A percentile compares a stretch with the other conserved stretches of the same genome.
These are phyloP conservation scores for Leptinotarsa texana DNA, from an alignment of 1,140 invertebrate species.

Conservation along the genomic window DNA sequence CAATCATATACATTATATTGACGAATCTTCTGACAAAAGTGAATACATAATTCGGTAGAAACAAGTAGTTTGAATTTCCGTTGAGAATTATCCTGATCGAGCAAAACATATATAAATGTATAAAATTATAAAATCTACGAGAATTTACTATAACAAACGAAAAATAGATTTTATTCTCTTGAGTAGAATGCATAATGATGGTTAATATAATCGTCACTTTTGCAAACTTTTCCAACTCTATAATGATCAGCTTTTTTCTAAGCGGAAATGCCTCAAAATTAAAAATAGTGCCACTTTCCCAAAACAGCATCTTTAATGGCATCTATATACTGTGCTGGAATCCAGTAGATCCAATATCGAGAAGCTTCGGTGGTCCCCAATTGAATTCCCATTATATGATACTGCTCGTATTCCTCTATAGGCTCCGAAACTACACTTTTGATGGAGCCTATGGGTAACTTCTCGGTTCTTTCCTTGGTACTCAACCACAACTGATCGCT, in stretches of 20 bases:
- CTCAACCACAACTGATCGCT: constrained; percentile 91
- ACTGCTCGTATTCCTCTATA: constrained; percentile 88
- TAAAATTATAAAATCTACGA: constrained; percentile 6
- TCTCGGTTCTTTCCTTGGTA: constrained; percentile 92
- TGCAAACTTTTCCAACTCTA: not conserved
- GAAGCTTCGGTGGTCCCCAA: constrained; percentile 87
- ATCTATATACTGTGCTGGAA: constrained; percentile 88
- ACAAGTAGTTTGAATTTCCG: too few species aligned
- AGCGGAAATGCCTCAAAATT: constrained; percentile 42
- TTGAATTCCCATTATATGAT: constrained; percentile 90
- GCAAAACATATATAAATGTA: constrained; percentile 6
- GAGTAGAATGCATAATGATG: not conserved
- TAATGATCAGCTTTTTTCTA: not conserved
- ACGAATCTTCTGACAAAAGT: not conserved
- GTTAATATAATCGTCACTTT: not conserved
- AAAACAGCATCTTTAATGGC: constrained; percentile 90
- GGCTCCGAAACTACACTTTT: constrained; percentile 82
- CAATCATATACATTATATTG: not conserved
- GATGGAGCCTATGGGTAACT: constrained; percentile 89
- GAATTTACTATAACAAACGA: not conserved
- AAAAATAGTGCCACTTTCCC: constrained; percentile 86
- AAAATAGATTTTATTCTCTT: not conserved
- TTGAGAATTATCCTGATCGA: not conserved
- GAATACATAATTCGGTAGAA: too few species aligned
- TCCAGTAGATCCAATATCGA: constrained; percentile 94